Evolutionary conservation across 2,797 vertebrate genomes (phyloP), one percentile per base, ranked within the genome.

Genomic region (Acanthurus lineatus): DNA sequence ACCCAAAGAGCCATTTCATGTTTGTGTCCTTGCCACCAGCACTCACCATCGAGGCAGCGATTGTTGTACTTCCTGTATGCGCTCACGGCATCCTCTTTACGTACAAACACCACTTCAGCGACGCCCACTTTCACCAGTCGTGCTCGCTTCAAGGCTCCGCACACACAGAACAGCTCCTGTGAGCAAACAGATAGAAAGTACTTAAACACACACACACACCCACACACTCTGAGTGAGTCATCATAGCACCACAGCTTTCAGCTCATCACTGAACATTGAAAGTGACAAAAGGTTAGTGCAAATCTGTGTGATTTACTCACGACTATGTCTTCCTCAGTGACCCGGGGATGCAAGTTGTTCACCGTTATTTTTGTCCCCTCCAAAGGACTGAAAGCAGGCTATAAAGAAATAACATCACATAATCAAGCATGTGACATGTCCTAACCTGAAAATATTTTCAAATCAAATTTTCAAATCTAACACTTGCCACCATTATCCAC

Each of bases 21-120:
- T 69, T 16, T 40, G 54, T 2, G 51, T 64, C 76, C 73, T 84
- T 85, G 77, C 73, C 42, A 19, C 4, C 38, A 58, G 76, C 64
- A 74, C 89, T 91, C 91, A 99, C 98, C 98, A 0, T 99, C 98
- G 92, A 99, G 93, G 88, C 97, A 99, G 79, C 98, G 96, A 82
- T 99, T 99, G 94, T 99, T 99, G 87, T 99, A 99, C 90, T 98
- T 99, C 93, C 97, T 97, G 92, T 99, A 99, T 0, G 98, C 98
- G 0, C 96, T 97, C 81, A 99, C 96, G 3, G 98, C 98, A 5
- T 99, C 98, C 10, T 99, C 98, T 90, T 99, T 99, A 82, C 96
- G 97, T 71, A 99, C 98, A 84, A 99, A 99, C 45, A 99, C 98
- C 48, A 99, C 98, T 81, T 99, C 98, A 4, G 97, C 98, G 32